These are phyloP conservation scores for Drosophila teissieri DNA, from an alignment of 1,140 invertebrate genomes.

Conservation along the genomic window DNA sequence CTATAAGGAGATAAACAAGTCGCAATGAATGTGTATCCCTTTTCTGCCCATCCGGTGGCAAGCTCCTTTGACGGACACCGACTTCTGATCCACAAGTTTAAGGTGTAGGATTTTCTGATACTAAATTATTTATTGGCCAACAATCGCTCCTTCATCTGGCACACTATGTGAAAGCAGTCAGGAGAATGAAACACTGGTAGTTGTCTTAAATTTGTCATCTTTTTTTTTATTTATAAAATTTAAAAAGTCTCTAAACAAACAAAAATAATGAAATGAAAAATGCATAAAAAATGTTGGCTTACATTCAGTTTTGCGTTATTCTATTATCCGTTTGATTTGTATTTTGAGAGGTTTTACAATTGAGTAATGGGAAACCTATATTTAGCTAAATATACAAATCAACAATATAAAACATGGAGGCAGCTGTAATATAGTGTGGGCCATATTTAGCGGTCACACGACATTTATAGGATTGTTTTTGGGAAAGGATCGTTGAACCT, in stretches of 20 bases:
- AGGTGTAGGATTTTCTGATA: too few species aligned
- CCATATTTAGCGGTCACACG: slow-evolving; percentile 13
- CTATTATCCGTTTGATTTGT: slow-evolving; percentile 26
- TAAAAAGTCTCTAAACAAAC: slow-evolving; percentile 80
- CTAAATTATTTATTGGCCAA: too few species aligned
- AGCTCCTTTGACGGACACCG: too few species aligned
- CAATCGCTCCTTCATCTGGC: too few species aligned
- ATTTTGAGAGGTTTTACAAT: slow-evolving; percentile 57
- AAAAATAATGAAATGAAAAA: slow-evolving; percentile 55
- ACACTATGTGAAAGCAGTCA: too few species aligned
- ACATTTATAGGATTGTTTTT: slow-evolving; percentile 50
- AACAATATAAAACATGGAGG: slow-evolving; percentile 53
- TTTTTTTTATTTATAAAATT: slow-evolving; percentile 79
- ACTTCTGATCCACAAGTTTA: too few species aligned
- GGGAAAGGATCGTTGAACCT: slow-evolving; percentile 23
- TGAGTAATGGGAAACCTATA: slow-evolving; percentile 66
- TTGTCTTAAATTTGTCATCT: slow-evolving; percentile 53
- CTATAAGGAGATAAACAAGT: too few species aligned
- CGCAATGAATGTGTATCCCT: too few species aligned
- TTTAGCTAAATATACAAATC: slow-evolving; percentile 71
- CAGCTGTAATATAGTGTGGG: slow-evolving; percentile 29
- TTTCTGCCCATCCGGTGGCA: too few species aligned
- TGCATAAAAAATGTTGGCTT: slow-evolving; percentile 51
- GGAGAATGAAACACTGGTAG: neutral
- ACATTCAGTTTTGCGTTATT: slow-evolving; percentile 44